Evolutionary conservation across 2,888 invertebrate species (phyloP).

Genomic region (Celastrina argiolus): DNA sequence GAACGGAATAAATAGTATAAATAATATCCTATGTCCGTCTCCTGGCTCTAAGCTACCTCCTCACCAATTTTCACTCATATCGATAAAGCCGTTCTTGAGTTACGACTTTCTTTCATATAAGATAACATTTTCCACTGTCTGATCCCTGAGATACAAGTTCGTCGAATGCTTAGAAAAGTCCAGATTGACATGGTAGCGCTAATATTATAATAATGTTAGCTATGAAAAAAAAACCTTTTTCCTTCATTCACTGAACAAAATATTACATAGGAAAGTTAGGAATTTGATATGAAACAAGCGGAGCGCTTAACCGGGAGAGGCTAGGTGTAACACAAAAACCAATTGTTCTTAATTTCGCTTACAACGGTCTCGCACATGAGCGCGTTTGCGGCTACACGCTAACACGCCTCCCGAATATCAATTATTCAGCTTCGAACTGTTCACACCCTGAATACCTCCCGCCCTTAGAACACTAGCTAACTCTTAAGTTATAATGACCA

Average conservation of each 20-base stretch:
- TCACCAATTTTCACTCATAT: too few relatives aligned
- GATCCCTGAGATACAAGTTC: too few relatives aligned
- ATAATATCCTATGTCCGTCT: too few relatives aligned
- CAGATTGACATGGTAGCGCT: too few relatives aligned
- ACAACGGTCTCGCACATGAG: conserved; percentile 32
- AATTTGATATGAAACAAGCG: neutral
- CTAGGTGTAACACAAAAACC: conserved; percentile 29
- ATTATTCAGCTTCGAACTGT: conserved; percentile 32
- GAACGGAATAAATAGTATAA: too few relatives aligned
- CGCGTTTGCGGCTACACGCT: conserved; percentile 31
- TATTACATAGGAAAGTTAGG: neutral
- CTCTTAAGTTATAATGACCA: conserved; percentile 4
- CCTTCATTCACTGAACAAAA: neutral
- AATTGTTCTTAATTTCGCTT: conserved; percentile 32
- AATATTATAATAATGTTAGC: too few relatives aligned
- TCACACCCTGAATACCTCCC: conserved; percentile 22
- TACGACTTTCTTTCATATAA: too few relatives aligned
- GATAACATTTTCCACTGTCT: too few relatives aligned
- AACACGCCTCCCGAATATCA: conserved; percentile 33
- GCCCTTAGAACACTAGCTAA: neutral
- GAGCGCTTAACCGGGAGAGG: neutral
- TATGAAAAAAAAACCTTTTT: too few relatives aligned
- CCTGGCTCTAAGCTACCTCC: too few relatives aligned
- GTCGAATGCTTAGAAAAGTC: too few relatives aligned
- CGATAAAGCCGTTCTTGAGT: too few relatives aligned